Evolutionary conservation across 1,140 invertebrate species (phyloP).

Genomic region (Aphaenogaster rudis): DNA sequence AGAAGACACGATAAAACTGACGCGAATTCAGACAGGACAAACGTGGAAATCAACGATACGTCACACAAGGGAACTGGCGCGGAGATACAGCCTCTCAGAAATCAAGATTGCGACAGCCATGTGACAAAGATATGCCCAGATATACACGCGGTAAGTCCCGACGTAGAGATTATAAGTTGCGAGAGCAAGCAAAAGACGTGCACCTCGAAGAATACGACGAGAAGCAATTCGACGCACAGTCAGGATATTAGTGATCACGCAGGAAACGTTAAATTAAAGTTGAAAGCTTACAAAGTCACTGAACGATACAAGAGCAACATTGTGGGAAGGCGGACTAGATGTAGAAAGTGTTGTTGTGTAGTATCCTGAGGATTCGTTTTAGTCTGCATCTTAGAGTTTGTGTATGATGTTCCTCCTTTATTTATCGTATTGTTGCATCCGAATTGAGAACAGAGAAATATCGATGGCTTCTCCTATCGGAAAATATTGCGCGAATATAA

Average conservation of each 20-base stretch:
- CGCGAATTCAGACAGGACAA: neutral
- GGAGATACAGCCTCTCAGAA: neutral
- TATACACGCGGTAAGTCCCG: constrained; percentile 50
- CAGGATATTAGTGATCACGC: constrained; percentile 76
- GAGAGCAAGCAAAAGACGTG: constrained; percentile 68
- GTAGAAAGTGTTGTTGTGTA: constrained; percentile 82
- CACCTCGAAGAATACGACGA: constrained; percentile 71
- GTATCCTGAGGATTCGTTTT: constrained; percentile 74
- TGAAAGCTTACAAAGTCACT: constrained; percentile 80
- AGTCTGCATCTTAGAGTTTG: constrained; percentile 17
- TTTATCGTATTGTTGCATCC: constrained; percentile 6
- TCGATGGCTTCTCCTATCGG: neutral
- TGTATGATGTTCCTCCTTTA: constrained; percentile 70
- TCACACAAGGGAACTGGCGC: neutral
- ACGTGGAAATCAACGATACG: neutral
- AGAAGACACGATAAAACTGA: neutral
- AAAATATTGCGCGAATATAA: constrained; percentile 6
- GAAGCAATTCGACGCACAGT: constrained; percentile 80
- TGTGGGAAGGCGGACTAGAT: constrained; percentile 74
- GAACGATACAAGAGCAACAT: constrained; percentile 81
- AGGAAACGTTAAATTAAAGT: constrained; percentile 73
- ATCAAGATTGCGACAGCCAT: constrained; percentile 52
- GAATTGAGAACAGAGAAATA: neutral
- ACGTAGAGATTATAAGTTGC: constrained; percentile 68
- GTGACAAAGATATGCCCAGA: constrained; percentile 67